Percentiles rank a stretch among this genome's conserved stretches.
These are phyloP conservation scores for Pachyseris speciosa DNA, from an alignment of 64 coral and sea anemone species.

Conservation along the genomic window DNA sequence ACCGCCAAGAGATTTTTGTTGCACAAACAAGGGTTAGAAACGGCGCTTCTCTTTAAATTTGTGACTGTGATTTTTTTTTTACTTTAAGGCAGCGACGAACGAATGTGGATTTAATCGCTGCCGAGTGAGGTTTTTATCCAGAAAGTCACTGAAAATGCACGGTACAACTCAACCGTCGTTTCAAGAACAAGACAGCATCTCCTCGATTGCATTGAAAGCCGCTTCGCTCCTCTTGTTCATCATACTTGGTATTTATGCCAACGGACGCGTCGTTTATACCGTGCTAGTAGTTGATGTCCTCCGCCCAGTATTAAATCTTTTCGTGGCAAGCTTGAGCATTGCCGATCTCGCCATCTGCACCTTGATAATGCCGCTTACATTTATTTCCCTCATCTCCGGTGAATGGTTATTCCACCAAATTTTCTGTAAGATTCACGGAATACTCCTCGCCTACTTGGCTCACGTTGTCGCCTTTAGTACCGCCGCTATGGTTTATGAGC, in stretches of 20 bases:
- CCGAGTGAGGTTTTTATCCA: no score
- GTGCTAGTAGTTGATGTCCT: background rate
- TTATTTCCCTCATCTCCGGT: background rate
- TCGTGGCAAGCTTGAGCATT: background rate
- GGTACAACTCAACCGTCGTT: background rate
- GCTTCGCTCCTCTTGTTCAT: background rate
- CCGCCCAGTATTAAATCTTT: background rate
- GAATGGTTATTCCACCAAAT: background rate
- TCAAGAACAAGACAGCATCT: background rate
- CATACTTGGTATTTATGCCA: background rate
- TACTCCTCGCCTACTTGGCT: background rate
- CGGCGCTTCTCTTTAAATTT: no score
- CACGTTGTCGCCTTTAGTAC: background rate
- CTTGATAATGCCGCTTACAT: background rate
- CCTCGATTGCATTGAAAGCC: background rate
- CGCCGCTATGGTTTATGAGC: background rate
- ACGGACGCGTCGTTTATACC: slow-evolving; percentile 7
- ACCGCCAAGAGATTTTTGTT: no score
- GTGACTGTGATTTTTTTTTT: no score
- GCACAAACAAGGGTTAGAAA: no score
- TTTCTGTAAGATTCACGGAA: background rate
- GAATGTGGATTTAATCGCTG: no score
- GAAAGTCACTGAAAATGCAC: no score
- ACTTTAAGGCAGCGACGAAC: no score
- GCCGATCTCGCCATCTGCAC: background rate